Evolutionary conservation across 2,888 invertebrate species (phyloP).

Genomic region (Metallyticus violacea): DNA sequence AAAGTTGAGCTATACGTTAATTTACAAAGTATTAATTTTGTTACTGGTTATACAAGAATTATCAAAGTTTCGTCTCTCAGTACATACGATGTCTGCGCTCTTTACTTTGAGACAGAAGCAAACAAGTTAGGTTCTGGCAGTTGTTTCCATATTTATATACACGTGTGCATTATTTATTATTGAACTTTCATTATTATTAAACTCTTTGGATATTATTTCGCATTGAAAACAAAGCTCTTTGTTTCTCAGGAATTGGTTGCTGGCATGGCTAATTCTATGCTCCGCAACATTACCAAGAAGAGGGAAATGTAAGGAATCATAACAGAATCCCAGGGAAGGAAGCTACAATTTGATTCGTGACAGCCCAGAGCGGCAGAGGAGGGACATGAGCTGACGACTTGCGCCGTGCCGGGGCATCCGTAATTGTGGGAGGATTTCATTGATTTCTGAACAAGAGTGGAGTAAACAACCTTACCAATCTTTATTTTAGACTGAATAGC

Average conservation of each 20-base stretch:
- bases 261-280: background rate
- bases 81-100: too few species aligned
- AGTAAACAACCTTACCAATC: background rate
- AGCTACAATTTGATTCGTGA: conserved; percentile 14
- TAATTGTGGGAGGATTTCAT: background rate
- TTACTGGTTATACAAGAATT: too few species aligned
- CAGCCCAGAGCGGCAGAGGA: conserved; percentile 1
- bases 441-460: background rate
- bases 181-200: too few species aligned
- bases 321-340: background rate
- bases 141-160: too few species aligned
- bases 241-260: background rate
- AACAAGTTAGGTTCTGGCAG: too few species aligned
- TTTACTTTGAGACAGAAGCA: too few species aligned
- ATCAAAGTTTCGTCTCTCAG: too few species aligned
- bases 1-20: too few species aligned
- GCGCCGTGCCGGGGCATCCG: background rate
- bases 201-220: too few species aligned
- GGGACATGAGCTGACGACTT: background rate
- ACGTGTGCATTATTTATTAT: too few species aligned
- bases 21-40: too few species aligned
- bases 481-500: too few species aligned
- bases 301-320: background rate
- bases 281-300: background rate
- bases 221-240: background rate